Conservation (phyloP, 2,113 vertebrate genomes). For the Trogon surrucura region DNA sequence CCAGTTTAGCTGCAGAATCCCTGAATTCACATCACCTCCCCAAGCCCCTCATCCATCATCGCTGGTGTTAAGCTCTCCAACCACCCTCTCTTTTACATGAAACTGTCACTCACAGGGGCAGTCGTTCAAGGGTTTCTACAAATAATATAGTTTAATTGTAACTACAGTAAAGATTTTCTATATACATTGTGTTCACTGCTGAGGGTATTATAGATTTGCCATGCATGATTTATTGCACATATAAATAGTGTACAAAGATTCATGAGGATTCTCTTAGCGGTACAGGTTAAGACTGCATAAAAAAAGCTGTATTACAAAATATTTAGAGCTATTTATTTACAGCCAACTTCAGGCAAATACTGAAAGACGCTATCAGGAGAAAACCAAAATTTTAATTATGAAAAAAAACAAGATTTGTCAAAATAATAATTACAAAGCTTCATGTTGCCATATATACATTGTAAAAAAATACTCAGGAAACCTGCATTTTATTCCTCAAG, state of each 20-base stretch:
- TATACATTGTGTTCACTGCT: conserved; percentile 80
- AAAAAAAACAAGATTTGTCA: conserved; percentile 74
- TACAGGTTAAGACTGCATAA: conserved; percentile 64
- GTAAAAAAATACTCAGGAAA: conserved; percentile 78
- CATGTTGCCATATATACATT: conserved; percentile 76
- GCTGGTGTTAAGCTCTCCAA: not conserved
- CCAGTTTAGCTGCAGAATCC: not conserved
- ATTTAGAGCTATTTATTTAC: conserved; percentile 75
- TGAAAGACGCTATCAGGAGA: conserved; percentile 70
- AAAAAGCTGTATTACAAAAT: conserved; percentile 79
- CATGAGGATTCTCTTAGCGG: conserved; percentile 22
- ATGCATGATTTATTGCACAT: conserved; percentile 78
- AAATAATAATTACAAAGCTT: conserved; percentile 81
- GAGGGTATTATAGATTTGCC: conserved; percentile 49
- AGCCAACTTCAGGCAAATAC: conserved; percentile 74
- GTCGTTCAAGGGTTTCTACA: conserved; percentile 59
- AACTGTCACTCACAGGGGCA: not conserved
- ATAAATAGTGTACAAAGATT: conserved; percentile 76
- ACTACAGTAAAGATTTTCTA: conserved; percentile 64
- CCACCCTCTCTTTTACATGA: not conserved
- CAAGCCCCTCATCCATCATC: not conserved
- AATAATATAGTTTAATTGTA: conserved; percentile 80
- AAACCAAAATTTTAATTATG: conserved; percentile 75
- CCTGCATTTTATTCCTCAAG: conserved; percentile 70
- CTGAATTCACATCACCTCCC: not conserved